phyloP scores from a whole-genome alignment of 2,113 vertebrate species.

The Lutjanus erythropterus region DNA sequence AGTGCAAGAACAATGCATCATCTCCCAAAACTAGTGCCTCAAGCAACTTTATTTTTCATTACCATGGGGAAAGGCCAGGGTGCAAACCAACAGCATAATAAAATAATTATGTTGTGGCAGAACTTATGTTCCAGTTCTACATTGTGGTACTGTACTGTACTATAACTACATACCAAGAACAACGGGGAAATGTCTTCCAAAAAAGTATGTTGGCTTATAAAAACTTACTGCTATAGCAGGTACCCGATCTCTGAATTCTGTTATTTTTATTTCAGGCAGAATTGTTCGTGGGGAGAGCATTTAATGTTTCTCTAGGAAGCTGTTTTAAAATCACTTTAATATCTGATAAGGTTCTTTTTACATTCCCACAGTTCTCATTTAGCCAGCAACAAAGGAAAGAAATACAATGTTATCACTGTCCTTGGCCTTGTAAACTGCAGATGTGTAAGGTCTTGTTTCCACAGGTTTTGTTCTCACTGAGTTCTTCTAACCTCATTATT shows the following conservation, averaged over 20 bases:
- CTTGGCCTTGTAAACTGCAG: neutral
- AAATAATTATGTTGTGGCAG: neutral
- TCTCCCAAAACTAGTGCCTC: neutral
- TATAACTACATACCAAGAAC: neutral
- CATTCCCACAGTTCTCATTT: neutral
- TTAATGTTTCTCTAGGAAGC: neutral
- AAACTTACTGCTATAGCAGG: neutral
- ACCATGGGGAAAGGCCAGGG: neutral
- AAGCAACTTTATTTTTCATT: neutral
- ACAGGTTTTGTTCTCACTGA: neutral
- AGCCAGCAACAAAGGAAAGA: neutral
- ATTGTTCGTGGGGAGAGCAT: neutral
- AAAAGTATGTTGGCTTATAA: neutral
- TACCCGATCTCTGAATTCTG: neutral
- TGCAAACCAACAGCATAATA: neutral
- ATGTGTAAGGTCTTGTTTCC: neutral
- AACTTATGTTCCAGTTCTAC: neutral
- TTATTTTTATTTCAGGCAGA: neutral
- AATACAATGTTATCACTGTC: neutral
- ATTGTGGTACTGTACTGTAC: too few relatives aligned
- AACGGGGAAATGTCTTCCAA: too few relatives aligned
- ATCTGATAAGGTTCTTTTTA: constrained; percentile 2
- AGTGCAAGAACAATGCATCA: neutral
- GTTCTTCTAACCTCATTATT: neutral
- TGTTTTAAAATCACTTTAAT: neutral